Base-by-base conservation (phyloP, 1,140 invertebrate genomes). In the Meloidogyne hapla region DNA sequence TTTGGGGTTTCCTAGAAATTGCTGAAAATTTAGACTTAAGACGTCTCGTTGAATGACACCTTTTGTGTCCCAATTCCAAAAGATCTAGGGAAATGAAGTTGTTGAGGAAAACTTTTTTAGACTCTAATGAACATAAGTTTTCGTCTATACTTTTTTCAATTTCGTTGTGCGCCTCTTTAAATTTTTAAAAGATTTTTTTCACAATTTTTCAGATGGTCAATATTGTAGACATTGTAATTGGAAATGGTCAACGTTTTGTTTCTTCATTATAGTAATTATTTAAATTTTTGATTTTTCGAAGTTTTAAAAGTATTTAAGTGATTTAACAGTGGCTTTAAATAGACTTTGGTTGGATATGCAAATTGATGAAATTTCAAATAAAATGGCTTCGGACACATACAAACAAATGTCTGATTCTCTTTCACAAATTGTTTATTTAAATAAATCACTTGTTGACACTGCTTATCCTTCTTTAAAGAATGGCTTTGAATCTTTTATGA, bases 401-500 rank as follows among this genome's bases (percentile, higher is more conserved):
- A 21, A 75, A 42, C 42, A 69, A 2, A 61, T 87, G 13, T 77
- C 83, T n/a, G 84, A 86, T 48, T 79, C 84, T 9, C 80, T 84
- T 61, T 77, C 77, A 9, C 83, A 87, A 33, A 81, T 85, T 28
- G 79, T 86, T 4, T 69, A 78, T 71, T 70, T 86, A 4, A 81
- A 84, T 61, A 80, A 82, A 67, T 74, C 66, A 2, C 74, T 85
- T 42, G 77, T 86, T n/a, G 86, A 86, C 33, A 65, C 81, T 23
- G 76, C 85, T 5, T 82, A 75, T 66, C 78, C 81, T 18, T 61
- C 80, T 2, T 64, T 87, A 65, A 78, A 70, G 25, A 21, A 10
- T 56, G 62, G 28, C 6, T 74, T 61, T 45, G 56, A 71, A 40
- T 61, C 18, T 45, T 82, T 38, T 25, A 48, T 61, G 66, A 74